These are phyloP conservation scores for Crenichthys baileyi DNA, from an alignment of 2,797 vertebrate species.

Conservation along the genomic window DNA sequence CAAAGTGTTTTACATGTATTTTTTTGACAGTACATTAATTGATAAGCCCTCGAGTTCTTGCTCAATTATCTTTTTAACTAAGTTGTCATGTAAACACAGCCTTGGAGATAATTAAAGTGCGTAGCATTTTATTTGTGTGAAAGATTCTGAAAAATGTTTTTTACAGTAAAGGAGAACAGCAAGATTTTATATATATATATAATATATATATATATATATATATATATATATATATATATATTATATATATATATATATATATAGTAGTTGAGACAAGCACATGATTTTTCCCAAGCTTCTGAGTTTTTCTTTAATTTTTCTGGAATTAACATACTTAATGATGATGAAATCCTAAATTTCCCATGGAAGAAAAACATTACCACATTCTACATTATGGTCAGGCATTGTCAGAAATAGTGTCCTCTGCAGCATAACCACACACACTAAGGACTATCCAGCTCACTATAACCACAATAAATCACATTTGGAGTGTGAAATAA, in stretches of 20 bases:
- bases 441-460: conserved; percentile 17
- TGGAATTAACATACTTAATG: conserved; percentile 6
- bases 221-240: background rate
- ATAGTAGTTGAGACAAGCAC: background rate
- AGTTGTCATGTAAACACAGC: background rate
- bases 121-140: background rate
- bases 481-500: conserved; percentile 61
- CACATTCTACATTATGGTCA: conserved; percentile 20
- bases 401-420: conserved; percentile 33
- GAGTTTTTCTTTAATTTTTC: background rate
- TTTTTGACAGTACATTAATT: background rate
- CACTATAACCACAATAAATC: conserved; percentile 46
- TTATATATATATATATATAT: background rate
- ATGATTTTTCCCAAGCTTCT: background rate
- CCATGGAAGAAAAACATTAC: conserved; percentile 9
- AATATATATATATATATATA: background rate
- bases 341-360: conserved; percentile 14
- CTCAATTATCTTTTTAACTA: background rate
- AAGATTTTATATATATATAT: background rate
- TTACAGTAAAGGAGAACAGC: background rate
- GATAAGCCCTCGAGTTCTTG: background rate
- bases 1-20: background rate
- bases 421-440: conserved; percentile 22
- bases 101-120: background rate
- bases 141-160: no score